Evolutionary conservation across 2,113 vertebrate genomes (phyloP).

Genomic region (Lophius piscatorius): DNA sequence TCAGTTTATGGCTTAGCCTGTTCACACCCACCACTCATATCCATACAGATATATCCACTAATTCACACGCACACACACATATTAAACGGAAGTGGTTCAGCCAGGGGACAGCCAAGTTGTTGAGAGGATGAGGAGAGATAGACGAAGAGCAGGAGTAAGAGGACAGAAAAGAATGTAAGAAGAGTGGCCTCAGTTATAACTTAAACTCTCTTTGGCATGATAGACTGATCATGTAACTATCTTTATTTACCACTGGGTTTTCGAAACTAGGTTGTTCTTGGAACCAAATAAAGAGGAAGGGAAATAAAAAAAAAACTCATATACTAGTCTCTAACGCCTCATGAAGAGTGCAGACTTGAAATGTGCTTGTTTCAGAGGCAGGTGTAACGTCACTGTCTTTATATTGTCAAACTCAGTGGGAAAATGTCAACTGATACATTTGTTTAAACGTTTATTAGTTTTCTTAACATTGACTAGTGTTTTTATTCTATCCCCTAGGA

Average conservation of each 20-base stretch:
- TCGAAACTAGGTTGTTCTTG: slow-evolving; percentile 39
- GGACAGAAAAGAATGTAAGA: slow-evolving; percentile 38
- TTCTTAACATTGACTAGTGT: neutral
- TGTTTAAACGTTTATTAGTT: no score
- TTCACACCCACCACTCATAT: slow-evolving; percentile 21
- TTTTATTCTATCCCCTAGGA: no score
- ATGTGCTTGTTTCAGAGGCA: slow-evolving; percentile 11
- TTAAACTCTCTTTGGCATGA: no score
- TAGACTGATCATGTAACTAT: slow-evolving; percentile 51
- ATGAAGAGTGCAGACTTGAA: neutral
- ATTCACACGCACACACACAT: slow-evolving; percentile 26
- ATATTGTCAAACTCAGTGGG: no score
- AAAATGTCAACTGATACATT: no score
- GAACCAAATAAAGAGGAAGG: slow-evolving; percentile 26
- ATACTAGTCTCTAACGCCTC: neutral
- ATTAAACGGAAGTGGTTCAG: slow-evolving; percentile 69
- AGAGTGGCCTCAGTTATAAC: slow-evolving; percentile 54
- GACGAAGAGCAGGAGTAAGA: slow-evolving; percentile 34
- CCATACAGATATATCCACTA: no score
- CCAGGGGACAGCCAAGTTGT: slow-evolving; percentile 64
- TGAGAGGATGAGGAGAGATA: slow-evolving; percentile 18
- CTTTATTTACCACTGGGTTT: slow-evolving; percentile 44
- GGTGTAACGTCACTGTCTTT: neutral
- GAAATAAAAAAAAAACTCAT: slow-evolving; percentile 19
- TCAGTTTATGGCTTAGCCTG: slow-evolving; percentile 56